A percentile compares a stretch with the other conserved stretches of the same genome.
phyloP scores from a whole-genome alignment of 2,113 vertebrate species.

The Cyanoliseus patagonus region DNA sequence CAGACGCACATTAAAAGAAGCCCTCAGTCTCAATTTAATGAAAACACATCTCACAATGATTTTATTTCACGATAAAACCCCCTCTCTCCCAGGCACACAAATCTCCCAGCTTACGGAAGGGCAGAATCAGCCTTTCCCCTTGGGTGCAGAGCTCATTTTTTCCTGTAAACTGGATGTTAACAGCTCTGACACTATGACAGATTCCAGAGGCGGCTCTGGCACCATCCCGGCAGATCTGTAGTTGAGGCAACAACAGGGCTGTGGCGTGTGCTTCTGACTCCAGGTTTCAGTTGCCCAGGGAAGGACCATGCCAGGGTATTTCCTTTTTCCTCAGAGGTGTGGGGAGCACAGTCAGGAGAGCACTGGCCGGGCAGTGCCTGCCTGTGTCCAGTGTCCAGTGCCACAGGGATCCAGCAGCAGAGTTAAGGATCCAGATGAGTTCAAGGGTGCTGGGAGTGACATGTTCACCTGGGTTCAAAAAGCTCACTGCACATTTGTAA shows the following conservation, averaged over 20 bases:
- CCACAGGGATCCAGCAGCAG: not conserved
- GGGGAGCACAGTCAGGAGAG: not conserved
- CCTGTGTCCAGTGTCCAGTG: not conserved
- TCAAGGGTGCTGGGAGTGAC: not conserved
- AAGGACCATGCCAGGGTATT: constrained; percentile 18
- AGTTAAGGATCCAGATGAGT: not conserved
- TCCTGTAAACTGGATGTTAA: constrained; percentile 22
- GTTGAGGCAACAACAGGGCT: not conserved
- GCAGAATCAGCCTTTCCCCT: not conserved
- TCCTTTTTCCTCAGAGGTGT: not conserved
- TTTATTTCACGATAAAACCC: not conserved
- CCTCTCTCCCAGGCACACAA: not conserved
- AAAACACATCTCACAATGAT: not conserved
- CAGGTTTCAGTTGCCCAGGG: constrained; percentile 39
- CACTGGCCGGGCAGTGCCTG: not conserved
- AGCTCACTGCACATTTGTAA: not conserved
- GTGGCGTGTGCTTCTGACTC: not conserved
- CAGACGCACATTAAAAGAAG: not conserved
- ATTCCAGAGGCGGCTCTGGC: not conserved
- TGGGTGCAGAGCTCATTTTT: not conserved
- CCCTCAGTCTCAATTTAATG: not conserved
- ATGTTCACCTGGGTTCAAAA: not conserved
- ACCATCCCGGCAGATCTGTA: accelerated
- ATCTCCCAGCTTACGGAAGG: not conserved
- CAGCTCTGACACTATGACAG: not conserved